Conservation (phyloP, 2,888 invertebrate genomes). For the Pseudococcus jackbeardsleyi region DNA sequence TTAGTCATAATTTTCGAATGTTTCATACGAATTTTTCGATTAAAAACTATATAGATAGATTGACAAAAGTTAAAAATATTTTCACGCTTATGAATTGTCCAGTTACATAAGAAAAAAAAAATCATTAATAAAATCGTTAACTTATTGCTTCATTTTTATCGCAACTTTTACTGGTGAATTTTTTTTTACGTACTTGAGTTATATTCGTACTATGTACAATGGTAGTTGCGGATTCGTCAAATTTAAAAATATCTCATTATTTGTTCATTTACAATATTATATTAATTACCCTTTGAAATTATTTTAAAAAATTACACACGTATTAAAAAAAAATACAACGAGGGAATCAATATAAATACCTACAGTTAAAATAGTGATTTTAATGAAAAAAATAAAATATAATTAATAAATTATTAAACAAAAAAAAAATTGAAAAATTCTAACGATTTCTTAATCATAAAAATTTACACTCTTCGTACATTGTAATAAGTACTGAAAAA, state of each 20-base stretch:
- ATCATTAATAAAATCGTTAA: slow-evolving; percentile 2
- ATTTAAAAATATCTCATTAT: slow-evolving; percentile 10
- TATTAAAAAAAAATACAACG: slow-evolving; percentile 36
- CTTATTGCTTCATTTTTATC: slow-evolving; percentile 20
- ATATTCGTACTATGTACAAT: not conserved
- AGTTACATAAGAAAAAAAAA: not conserved
- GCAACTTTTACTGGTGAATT: not conserved
- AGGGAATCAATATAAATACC: slow-evolving; percentile 22
- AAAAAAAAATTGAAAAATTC: slow-evolving; percentile 2
- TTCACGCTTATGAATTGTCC: not conserved
- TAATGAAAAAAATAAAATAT: not conserved
- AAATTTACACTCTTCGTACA: not conserved
- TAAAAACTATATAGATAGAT: not conserved
- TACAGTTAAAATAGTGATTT: not conserved
- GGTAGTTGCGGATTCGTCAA: slow-evolving; percentile 6
- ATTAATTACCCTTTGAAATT: slow-evolving; percentile 53
- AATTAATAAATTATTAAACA: slow-evolving; percentile 39
- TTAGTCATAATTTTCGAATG: not conserved
- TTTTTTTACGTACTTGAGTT: slow-evolving; percentile 7
- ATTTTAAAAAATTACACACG: slow-evolving; percentile 31
- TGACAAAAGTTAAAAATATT: not conserved
- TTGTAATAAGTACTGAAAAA: not conserved
- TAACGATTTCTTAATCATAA: slow-evolving; percentile 21
- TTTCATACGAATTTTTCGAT: not conserved
- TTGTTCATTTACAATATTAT: slow-evolving; percentile 40